Base-by-base conservation (phyloP, 2,113 vertebrate species). In the Coreoperca whiteheadi region DNA sequence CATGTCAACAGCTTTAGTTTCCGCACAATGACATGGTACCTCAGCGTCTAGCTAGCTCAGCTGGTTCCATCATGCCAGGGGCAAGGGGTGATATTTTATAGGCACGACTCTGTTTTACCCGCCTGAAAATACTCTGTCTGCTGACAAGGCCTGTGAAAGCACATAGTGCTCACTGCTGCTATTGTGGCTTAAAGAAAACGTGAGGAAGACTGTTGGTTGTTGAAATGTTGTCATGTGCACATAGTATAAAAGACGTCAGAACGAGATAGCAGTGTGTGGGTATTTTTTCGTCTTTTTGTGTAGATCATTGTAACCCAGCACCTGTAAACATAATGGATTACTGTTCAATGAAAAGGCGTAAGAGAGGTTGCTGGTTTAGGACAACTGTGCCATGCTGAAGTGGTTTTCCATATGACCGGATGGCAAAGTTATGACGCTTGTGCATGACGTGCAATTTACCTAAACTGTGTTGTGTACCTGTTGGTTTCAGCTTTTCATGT, bases 1-100 rank as follows among this genome's bases (percentile, higher is more conserved):
- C 69, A 43, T 37, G 70, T 79, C 77, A 81, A 57, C 84, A 69
- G 79, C 85, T 85, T 80, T n/a, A 32, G 56, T 88, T 91, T 90
- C 81, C 20, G 12, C 76, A 81, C 67, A 48, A 16, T 73, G 86
- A 83, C 76, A 80, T 61, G 90, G 91, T 91, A 89, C 81, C 80
- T 92, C 87, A 89, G 85, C 71, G 71, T 91, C 85, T 90, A 46
- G 87, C 85, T 59, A 73, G 86, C 88, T 85, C 76, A 59, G 87
- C 77, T 81, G 79, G 71, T 77, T 83, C 65, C 61, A 69, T 60
- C 65, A 32, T 83, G 86, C 86, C 81, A 81, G 73, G 71, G 23
- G 79, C 83, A 53, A 39, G 53, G 61, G 51, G 54, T 50, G 43
- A 48, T 53, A 75, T 82, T 89, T 87, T 77, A 89, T 72, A 71